Evolutionary conservation across 1,140 invertebrate genomes (phyloP), one percentile per base, ranked within the genome.

Genomic region (Macrosteles quadrilineatus): DNA sequence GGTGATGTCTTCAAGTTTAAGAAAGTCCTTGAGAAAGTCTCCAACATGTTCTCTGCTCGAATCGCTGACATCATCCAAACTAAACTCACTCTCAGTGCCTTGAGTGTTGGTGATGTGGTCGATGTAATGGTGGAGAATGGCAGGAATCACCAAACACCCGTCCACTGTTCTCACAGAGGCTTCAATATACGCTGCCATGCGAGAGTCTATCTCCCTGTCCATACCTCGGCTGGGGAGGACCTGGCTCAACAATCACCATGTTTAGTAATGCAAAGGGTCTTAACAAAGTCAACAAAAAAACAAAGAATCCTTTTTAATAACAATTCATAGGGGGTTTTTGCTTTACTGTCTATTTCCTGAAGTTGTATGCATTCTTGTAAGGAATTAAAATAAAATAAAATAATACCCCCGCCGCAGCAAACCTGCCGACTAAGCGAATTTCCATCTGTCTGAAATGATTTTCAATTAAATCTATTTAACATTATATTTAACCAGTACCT

Each of bases 1-100:
- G n/a, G 6, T 21, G 14, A 50, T 19, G n/a, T 50, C 47, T 4
- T 50, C 47, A 21, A 4, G n/a, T 19, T 50, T 50, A 3, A 50
- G 47, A 21, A 50, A 50, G 14, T 59, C 23, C 55, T 59, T 59
- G 55, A 59, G 55, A 25, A 59, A 59, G 55, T 25, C 27, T 14
- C 21, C 12, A 25, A 59, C 23, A 23, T 59, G 21, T 25, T 45
- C 36, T 12, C 21, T 9, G 40, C 63, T 66, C 21, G 63, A 66
- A 9, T 66, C 27, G 63, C 63, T 66, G 36, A 45, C 36, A 19
- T 40, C 12, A 25, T 66, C 63, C n/a, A 43, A 12, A 25, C 63
- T 43, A 25, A 23, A 19, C 32, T 66, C 63, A 27, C 63, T 43
- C 40, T 66, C 63, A 17, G 63, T 19, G 23, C 63, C 40, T 27